Evolutionary conservation across 2,797 vertebrate genomes (phyloP), one percentile per base, ranked within the genome.

Genomic region (Myotis pilosus): DNA sequence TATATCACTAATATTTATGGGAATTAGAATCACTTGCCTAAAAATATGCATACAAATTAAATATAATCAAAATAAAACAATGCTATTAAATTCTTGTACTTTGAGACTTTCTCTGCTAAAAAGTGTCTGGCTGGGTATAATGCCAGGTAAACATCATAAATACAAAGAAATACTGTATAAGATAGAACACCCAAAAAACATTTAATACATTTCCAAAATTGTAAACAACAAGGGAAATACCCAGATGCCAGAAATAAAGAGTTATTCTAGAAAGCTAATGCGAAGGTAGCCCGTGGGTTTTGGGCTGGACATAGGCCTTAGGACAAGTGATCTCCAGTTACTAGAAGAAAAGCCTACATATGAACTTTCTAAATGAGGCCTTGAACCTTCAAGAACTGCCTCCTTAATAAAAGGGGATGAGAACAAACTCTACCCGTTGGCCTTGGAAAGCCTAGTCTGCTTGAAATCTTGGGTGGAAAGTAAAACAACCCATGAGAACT

Each of bases 51-150:
- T n/a, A 36, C 53, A 72, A 83, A 36, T 93, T 64, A 90, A 82
- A 94, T 89, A 53, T 60, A 87, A 86, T 89, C 72, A 93, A 79
- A 92, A 71, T n/a, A 75, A 92, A 86, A 64, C n/a, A 74, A 68
- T 78, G 49, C 23, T 75, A 90, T 90, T 68, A 71, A 76, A 30
- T 80, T 88, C 12, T 90, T 16, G 93, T 8, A 53, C 9, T 87
- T 64, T 91, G 6, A 69, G 74, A 57, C 12, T 72, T 62, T 76
- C 22, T 92, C 79, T 80, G 57, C 13, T 79, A 8, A 36, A 62
- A 78, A 76, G 13, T 69, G 2, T 30, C 38, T 57, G 47, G 36
- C 19, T 87, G 51, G 19, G 2, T 68, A 6, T 28, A 83, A 95
- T 60, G 30, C 5, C 44, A 25, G 22, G 33, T 41, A 68, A 38